Percentiles rank a stretch among this genome's conserved stretches.
phyloP scores from a whole-genome alignment of 2,113 vertebrate genomes.

The Engystomops pustulosus region DNA sequence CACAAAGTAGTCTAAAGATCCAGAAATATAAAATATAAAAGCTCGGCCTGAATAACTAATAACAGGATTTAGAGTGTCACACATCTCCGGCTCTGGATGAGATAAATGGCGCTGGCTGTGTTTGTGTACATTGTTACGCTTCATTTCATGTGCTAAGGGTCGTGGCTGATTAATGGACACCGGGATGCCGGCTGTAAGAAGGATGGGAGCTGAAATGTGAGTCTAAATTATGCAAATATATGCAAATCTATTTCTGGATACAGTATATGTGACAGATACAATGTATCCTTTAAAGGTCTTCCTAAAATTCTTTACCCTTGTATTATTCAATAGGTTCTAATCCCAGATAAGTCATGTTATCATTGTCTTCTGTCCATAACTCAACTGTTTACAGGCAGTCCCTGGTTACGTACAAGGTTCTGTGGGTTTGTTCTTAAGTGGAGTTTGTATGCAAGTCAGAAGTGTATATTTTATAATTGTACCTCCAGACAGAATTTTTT shows the following conservation, averaged over 20 bases:
- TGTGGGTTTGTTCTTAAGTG: no score
- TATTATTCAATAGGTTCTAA: not conserved
- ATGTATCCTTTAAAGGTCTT: no score
- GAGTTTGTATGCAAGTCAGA: no score
- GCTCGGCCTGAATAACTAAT: not conserved
- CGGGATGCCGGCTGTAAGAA: not conserved
- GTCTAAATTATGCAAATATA: not conserved
- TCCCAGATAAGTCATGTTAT: no score
- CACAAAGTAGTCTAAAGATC: no score
- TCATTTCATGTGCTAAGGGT: conserved; percentile 20
- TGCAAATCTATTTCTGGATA: conserved; percentile 1
- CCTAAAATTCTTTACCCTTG: not conserved
- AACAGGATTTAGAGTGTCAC: conserved; percentile 1
- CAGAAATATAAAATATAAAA: not conserved
- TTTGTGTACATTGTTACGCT: conserved; percentile 13
- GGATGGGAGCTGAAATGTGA: not conserved
- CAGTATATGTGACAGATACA: not conserved
- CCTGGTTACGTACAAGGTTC: no score
- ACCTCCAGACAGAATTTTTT: no score
- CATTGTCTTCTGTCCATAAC: no score
- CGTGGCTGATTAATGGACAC: conserved; percentile 26
- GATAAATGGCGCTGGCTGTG: conserved; percentile 14
- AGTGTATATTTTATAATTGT: no score
- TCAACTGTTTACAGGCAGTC: no score
- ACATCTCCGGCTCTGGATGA: not conserved